Percentiles rank a stretch among this genome's conserved stretches.
Evolutionary conservation across 2,797 vertebrate species (phyloP).

Genomic region (Sebastes miniatus): DNA sequence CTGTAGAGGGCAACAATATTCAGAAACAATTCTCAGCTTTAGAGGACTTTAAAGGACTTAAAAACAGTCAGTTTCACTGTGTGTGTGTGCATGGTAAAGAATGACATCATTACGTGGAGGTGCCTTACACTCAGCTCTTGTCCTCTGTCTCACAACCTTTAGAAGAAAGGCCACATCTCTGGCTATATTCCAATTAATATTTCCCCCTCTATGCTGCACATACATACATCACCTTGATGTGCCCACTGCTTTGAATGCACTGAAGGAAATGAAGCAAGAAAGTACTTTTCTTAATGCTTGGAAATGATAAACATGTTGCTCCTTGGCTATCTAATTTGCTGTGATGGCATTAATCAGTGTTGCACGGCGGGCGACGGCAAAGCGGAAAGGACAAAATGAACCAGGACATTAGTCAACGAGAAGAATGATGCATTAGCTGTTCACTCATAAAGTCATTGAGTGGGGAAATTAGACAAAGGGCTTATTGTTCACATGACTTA

Average conservation of each 20-base stretch:
- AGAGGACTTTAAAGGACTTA: neutral
- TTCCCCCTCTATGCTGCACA: slow-evolving; percentile 21
- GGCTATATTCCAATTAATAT: slow-evolving; percentile 55
- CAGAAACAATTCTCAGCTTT: neutral
- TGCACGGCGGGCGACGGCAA: slow-evolving; percentile 67
- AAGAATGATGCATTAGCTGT: slow-evolving; percentile 76
- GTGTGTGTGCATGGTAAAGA: slow-evolving; percentile 24
- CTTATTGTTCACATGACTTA: slow-evolving; percentile 49
- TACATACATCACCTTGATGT: slow-evolving; percentile 68
- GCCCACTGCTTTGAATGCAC: slow-evolving; percentile 39
- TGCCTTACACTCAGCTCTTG: slow-evolving; percentile 33
- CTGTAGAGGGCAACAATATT: neutral
- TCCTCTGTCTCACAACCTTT: slow-evolving; percentile 58
- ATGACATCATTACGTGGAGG: slow-evolving; percentile 48
- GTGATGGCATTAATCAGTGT: slow-evolving; percentile 79
- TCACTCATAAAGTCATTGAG: slow-evolving; percentile 67
- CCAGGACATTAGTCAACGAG: slow-evolving; percentile 74
- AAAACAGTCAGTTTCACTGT: neutral
- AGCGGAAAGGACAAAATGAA: slow-evolving; percentile 76
- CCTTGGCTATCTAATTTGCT: slow-evolving; percentile 77
- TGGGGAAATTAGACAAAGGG: slow-evolving; percentile 59
- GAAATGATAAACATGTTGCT: slow-evolving; percentile 81
- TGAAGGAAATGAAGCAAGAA: slow-evolving; percentile 51
- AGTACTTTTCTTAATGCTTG: slow-evolving; percentile 61
- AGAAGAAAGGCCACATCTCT: slow-evolving; percentile 53